A percentile compares a stretch with the other conserved stretches of the same genome.
phyloP scores from a whole-genome alignment of 2,888 invertebrate genomes.

The Conchocele bisecta region DNA sequence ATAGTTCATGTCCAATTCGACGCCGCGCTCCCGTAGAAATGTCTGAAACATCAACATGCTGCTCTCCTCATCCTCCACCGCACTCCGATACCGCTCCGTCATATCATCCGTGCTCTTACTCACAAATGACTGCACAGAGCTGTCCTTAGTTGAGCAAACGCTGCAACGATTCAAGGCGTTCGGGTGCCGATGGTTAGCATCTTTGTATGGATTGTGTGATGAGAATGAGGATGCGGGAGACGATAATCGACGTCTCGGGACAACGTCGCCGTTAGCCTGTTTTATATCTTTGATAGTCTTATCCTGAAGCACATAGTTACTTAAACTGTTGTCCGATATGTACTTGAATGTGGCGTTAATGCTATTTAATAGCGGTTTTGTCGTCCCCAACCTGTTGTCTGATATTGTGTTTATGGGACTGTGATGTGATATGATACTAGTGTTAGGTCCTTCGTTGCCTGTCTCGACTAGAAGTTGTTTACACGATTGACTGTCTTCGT shows the following conservation, averaged over 20 bases:
- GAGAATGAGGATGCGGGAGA: constrained; percentile 38
- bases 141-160: constrained; percentile 33
- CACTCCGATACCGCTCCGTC: constrained; percentile 34
- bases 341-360: background rate
- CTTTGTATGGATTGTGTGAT: constrained; percentile 2
- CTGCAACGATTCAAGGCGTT: constrained; percentile 44
- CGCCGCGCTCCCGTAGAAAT: constrained; percentile 74
- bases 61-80: constrained; percentile 67
- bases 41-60: constrained; percentile 75
- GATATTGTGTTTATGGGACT: background rate
- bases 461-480: constrained; percentile 47
- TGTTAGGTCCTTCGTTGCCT: constrained; percentile 28
- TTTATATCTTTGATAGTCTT: constrained; percentile 6
- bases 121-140: background rate
- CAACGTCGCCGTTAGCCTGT: constrained; percentile 9
- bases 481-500: constrained; percentile 17
- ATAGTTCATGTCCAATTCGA: constrained; percentile 75
- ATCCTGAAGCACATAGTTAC: background rate
- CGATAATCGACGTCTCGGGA: constrained; percentile 38
- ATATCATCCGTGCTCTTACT: constrained; percentile 52
- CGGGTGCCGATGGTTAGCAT: constrained; percentile 14
- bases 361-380: background rate
- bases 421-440: background rate
- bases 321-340: background rate
- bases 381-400: too few species aligned